Base-by-base conservation (phyloP, 2,888 invertebrate genomes). In the Xiphydria camelus region DNA sequence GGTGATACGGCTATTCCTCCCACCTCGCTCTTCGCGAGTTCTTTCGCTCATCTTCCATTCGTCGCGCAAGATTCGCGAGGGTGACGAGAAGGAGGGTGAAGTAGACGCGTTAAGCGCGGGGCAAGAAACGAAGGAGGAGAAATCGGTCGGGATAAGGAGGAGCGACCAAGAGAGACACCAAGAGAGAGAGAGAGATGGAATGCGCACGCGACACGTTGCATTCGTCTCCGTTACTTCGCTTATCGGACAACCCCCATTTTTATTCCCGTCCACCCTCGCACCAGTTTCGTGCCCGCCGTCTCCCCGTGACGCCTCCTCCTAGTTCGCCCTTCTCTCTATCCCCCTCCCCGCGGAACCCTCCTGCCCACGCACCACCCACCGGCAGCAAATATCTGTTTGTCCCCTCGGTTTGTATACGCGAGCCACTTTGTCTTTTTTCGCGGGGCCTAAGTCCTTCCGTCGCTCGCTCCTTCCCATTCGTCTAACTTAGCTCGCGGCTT, bases 201-300 rank as follows among this genome's bases (percentile, higher is more conserved):
- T 20, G 18, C 14, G 33, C 18, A 33, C 36, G 43, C 35, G 53
- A 51, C 49, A 42, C 33, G 19, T 41, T 47, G 49, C 56, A 53
- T 51, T 41, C 44, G 47, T 50, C 55, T 55, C 29, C 47, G 43
- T 49, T 49, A 47, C 41, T 42, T 44, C 26, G 20, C 57, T 57
- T 61, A 62, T 62, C 61, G 52, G 47, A 39, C 33, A 45, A 55
- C 52, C 43, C 57, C 46, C 52, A 61, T 62, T 65, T 60, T 62
- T 62, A 58, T 56, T 51, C 46, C 18, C 34, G n/a, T 23, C 19
- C 22, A 40, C 41, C 35, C 18, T n/a, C n/a, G n/a, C n/a, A n/a
- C n/a, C n/a, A n/a, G n/a, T n/a, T n/a, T n/a, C n/a, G n/a, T 33
- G 20, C 41, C 34, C 23, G 41, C 35, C 41, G 34, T 44, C 45